These are phyloP conservation scores for Menura novaehollandiae DNA, from an alignment of 2,113 vertebrate genomes.

Conservation along the genomic window DNA sequence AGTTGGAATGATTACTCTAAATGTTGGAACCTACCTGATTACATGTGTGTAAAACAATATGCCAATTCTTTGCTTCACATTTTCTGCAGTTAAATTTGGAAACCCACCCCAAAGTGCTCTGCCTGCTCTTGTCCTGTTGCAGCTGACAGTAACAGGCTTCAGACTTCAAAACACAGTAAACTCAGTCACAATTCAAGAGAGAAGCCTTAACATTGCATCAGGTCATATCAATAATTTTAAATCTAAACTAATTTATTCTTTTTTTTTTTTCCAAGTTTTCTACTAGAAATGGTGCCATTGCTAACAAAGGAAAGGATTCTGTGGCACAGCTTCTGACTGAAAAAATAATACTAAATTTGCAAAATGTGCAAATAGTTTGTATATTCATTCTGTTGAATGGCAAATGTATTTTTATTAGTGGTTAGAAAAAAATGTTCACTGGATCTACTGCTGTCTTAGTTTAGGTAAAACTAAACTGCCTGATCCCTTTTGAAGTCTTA, in stretches of 20 bases:
- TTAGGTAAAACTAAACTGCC: neutral
- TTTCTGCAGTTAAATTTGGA: neutral
- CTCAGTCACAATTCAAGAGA: neutral
- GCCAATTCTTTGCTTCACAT: neutral
- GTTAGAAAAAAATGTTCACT: neutral
- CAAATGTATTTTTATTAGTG: neutral
- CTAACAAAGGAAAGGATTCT: neutral
- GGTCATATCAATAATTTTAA: neutral
- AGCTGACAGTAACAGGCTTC: neutral
- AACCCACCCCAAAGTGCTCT: neutral
- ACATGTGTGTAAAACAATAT: neutral
- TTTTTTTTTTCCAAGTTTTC: neutral
- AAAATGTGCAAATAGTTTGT: slow-evolving; percentile 10
- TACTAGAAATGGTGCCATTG: neutral
- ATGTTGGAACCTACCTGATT: neutral
- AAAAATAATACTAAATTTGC: slow-evolving; percentile 12
- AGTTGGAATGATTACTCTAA: neutral
- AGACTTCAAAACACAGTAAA: neutral
- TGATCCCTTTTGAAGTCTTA: neutral
- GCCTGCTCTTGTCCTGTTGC: neutral
- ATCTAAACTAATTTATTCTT: neutral
- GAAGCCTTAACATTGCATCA: neutral
- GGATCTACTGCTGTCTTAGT: neutral
- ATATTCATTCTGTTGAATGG: slow-evolving; percentile 47
- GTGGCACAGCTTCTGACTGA: neutral